Base-by-base conservation (phyloP, 2,797 vertebrate species). In the Pangasius djambal region DNA sequence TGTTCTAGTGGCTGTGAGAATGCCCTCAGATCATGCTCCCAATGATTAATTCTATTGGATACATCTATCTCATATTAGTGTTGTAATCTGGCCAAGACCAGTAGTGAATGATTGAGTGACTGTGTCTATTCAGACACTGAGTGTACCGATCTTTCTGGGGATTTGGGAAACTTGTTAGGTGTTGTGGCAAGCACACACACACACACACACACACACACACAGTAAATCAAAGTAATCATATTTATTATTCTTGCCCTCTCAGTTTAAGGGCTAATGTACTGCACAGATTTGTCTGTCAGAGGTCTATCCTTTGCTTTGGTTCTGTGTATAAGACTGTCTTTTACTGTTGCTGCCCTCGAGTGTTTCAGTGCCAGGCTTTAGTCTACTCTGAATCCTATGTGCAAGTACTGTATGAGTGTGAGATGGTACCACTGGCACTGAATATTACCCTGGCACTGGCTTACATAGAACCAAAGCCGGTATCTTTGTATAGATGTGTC, bases 61-160 rank as follows among this genome's bases (percentile, higher is more conserved):
- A 79, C 69, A 78, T 92, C 69, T 69, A 75, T 89, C 85, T 87
- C 82, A 84, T 86, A 61, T 88, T 89, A 87, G 55, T 63, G 10
- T n/a, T 63, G 61, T 55, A 52, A 65, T 83, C 85, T 74, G 81
- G 88, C 87, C 88, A 92, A 89, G 88, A 91, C 59, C 84, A 90
- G 86, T 75, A 88, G 37, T 86, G 61, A 59, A 79, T 50, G 89
- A 89, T n/a, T 78, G 34, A 89, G 69, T 55, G 63, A 16, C 61
- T 84, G 87, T 85, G 88, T 87, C 72, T 55, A 31, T 37, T 52
- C 50, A 90, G 74, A 87, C 86, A 59, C 70, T 77, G 44, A 15
- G 44, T 78, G 40, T 78, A 16, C 48, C 83, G 44, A 48, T 79
- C 79, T 89, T 89, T 15, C 67, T 61, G 70, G 6, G 40, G 20